A percentile compares a stretch with the other conserved stretches of the same genome.
phyloP scores from a whole-genome alignment of 2,888 invertebrate genomes.

The Cheiracanthium punctorium region DNA sequence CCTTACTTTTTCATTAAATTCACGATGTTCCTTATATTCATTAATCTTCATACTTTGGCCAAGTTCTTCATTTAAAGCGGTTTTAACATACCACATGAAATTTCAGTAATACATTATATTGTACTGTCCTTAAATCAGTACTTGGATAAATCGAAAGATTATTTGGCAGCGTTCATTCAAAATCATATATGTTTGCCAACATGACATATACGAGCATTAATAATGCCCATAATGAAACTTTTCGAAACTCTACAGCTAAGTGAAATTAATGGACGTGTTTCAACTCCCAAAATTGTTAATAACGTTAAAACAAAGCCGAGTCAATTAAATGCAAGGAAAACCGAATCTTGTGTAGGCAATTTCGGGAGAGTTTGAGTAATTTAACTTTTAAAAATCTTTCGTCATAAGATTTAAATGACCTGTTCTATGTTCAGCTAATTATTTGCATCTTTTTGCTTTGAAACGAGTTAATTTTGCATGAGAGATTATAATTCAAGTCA shows the following conservation, averaged over 20 bases:
- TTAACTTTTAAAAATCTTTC: conserved; percentile 24
- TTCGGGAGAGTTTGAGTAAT: background rate
- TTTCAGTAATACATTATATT: background rate
- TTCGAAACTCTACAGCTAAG: conserved; percentile 24
- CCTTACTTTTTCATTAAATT: no score
- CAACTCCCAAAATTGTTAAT: conserved; percentile 13
- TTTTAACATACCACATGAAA: background rate
- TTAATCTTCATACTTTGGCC: background rate
- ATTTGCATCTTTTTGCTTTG: no score
- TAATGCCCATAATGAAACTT: conserved; percentile 21
- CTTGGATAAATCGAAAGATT: conserved; percentile 15
- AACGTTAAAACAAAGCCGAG: conserved; percentile 11
- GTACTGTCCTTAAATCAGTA: background rate
- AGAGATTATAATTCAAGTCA: no score
- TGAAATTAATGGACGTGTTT: conserved; percentile 12
- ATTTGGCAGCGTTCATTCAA: background rate
- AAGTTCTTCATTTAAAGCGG: background rate
- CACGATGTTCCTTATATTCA: no score
- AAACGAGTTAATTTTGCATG: no score
- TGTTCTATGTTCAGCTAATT: no score
- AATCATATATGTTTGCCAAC: background rate
- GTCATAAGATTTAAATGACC: background rate
- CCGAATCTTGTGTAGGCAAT: background rate
- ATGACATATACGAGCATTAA: background rate
- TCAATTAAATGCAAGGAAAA: background rate